These are phyloP conservation scores for Eulithis prunata DNA, from an alignment of 2,888 invertebrate species.

Conservation along the genomic window DNA sequence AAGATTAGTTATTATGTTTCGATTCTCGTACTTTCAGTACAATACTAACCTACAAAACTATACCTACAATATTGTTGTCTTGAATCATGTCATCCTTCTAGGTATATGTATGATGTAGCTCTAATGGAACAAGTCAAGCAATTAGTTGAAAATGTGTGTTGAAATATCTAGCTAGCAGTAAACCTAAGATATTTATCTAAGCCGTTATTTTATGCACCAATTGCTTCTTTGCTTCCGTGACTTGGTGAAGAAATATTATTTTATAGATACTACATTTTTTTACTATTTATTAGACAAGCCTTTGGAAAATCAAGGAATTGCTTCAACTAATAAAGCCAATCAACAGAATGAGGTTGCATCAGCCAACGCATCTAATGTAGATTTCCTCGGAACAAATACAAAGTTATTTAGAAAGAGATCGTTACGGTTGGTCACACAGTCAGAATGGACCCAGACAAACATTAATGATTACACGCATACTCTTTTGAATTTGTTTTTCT, in stretches of 20 bases:
- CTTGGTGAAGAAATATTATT: neutral
- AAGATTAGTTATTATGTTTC: too few relatives aligned
- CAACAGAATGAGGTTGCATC: conserved; percentile 50
- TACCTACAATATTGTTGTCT: too few relatives aligned
- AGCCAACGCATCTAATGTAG: conserved; percentile 42
- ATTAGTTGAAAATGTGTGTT: conserved; percentile 6
- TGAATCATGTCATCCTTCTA: too few relatives aligned
- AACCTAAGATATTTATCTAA: conserved; percentile 9
- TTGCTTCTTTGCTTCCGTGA: conserved; percentile 10
- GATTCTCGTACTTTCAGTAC: too few relatives aligned
- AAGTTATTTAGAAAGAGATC: conserved; percentile 58
- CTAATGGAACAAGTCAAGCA: too few relatives aligned
- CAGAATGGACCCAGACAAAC: conserved; percentile 62
- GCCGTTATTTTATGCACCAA: conserved; percentile 21
- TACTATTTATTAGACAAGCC: too few relatives aligned
- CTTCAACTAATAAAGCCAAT: conserved; percentile 32
- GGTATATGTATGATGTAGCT: too few relatives aligned
- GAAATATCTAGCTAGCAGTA: conserved; percentile 8
- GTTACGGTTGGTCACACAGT: conserved; percentile 62
- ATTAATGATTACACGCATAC: conserved; percentile 43
- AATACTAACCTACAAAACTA: too few relatives aligned
- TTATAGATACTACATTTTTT: too few relatives aligned
- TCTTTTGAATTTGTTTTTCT: conserved; percentile 9
- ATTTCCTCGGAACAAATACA: conserved; percentile 32
- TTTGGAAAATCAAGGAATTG: conserved; percentile 13